A percentile compares a stretch with the other conserved stretches of the same genome.
phyloP scores from a whole-genome alignment of 2,113 vertebrate species.

The Ptychochromis oligacanthus region DNA sequence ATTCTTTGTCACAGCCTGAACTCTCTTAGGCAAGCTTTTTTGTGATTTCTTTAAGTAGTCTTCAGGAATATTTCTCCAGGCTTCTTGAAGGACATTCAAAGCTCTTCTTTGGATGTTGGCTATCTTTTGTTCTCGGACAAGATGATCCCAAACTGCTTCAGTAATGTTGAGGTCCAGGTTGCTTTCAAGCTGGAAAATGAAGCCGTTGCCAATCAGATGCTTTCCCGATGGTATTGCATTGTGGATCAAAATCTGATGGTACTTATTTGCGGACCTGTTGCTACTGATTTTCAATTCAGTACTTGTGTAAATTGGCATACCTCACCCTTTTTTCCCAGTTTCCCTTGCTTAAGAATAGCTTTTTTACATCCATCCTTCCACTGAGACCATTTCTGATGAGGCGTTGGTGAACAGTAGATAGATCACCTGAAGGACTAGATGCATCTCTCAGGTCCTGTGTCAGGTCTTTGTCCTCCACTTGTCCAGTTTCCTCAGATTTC shows the following conservation, averaged over 20 bases:
- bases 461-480: accelerated
- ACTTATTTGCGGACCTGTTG: too few species aligned
- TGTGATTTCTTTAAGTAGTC: too few species aligned
- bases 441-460: background rate
- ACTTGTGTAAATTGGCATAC: background rate
- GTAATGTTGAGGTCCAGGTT: too few species aligned
- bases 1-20: too few species aligned
- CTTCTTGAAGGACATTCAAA: too few species aligned
- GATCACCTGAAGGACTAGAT: too few species aligned
- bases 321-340: background rate
- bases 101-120: too few species aligned
- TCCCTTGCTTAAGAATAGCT: background rate
- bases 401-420: background rate
- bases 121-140: too few species aligned
- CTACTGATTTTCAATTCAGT: background rate
- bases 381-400: background rate
- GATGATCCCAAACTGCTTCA: too few species aligned
- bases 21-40: too few species aligned
- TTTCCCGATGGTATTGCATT: background rate
- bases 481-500: too few species aligned
- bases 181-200: background rate
- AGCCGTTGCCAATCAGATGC: background rate
- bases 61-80: too few species aligned
- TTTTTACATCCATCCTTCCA: background rate
- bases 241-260: background rate